Conservation (phyloP, 2,797 vertebrate genomes). For the Enteromius mattozi region DNA sequence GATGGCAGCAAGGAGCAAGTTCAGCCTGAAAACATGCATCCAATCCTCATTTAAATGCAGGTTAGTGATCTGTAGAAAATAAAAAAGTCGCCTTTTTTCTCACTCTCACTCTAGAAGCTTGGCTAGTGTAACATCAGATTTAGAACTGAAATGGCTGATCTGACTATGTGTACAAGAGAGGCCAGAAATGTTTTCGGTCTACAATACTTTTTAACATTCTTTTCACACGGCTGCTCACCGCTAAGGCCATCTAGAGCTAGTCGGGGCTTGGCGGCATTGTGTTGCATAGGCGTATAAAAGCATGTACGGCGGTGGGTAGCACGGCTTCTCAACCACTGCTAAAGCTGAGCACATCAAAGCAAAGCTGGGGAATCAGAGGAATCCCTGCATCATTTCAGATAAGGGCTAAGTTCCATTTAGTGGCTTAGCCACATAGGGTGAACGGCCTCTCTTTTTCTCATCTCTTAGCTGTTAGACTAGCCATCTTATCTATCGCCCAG, state of each 20-base stretch:
- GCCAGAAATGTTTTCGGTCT: conserved; percentile 30
- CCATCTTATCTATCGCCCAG: conserved; percentile 57
- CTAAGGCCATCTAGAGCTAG: conserved; percentile 57
- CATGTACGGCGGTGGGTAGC: conserved; percentile 39
- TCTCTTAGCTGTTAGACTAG: conserved; percentile 62
- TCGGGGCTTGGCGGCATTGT: conserved; percentile 60
- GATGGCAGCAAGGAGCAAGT: conserved; percentile 44
- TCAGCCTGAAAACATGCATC: background rate
- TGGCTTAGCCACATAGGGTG: conserved; percentile 72
- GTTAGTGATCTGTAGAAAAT: conserved; percentile 20
- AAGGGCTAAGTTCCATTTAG: conserved; percentile 78
- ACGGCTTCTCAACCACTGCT: conserved; percentile 36
- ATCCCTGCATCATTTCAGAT: conserved; percentile 75
- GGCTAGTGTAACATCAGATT: conserved; percentile 55
- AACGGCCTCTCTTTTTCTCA: conserved; percentile 61
- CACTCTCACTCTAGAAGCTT: background rate
- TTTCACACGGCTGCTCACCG: conserved; percentile 42
- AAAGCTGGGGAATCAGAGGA: conserved; percentile 70
- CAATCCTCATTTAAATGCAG: conserved; percentile 13
- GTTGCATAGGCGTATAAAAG: conserved; percentile 59
- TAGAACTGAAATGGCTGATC: conserved; percentile 60
- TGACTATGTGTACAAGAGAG: conserved; percentile 37
- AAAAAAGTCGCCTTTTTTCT: background rate
- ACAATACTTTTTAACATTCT: conserved; percentile 56
- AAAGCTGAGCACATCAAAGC: conserved; percentile 75